These are phyloP conservation scores for Amblyteles armatorius DNA, from an alignment of 2,888 invertebrate species.

Conservation along the genomic window DNA sequence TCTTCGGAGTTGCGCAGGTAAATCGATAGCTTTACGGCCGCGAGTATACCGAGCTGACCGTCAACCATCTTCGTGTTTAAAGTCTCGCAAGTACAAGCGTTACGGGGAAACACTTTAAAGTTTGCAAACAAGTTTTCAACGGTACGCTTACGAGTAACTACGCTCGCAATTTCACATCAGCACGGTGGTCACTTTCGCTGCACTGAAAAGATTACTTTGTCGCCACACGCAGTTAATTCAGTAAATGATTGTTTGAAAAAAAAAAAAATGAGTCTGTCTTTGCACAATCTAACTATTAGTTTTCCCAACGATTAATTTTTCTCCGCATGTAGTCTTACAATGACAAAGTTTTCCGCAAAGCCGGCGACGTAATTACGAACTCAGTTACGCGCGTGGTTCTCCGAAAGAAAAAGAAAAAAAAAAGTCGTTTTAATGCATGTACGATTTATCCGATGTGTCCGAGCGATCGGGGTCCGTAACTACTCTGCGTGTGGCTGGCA, in stretches of 20 bases:
- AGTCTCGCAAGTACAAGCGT: neutral
- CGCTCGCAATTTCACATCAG: neutral
- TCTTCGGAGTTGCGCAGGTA: conserved; percentile 30
- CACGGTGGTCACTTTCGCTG: neutral
- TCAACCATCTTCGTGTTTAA: neutral
- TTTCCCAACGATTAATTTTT: no score
- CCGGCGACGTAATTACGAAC: no score
- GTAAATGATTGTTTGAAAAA: no score
- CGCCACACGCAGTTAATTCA: no score
- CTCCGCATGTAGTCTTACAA: no score
- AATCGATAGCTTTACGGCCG: conserved; percentile 36
- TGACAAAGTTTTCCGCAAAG: no score
- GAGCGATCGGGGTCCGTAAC: conserved; percentile 26
- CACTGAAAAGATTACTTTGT: no score
- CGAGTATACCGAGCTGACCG: neutral
- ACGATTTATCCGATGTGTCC: conserved; percentile 42
- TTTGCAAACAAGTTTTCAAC: neutral
- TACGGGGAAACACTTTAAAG: neutral
- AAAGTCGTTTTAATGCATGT: conserved; percentile 24
- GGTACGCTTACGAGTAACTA: neutral
- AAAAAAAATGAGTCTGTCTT: no score
- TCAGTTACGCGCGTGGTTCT: no score
- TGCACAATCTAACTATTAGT: no score
- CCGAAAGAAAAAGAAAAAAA: no score
- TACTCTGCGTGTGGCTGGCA: conserved; percentile 21